Base-by-base conservation (phyloP, 2,113 vertebrate species). In the Rhegmatorhina hoffmannsi region DNA sequence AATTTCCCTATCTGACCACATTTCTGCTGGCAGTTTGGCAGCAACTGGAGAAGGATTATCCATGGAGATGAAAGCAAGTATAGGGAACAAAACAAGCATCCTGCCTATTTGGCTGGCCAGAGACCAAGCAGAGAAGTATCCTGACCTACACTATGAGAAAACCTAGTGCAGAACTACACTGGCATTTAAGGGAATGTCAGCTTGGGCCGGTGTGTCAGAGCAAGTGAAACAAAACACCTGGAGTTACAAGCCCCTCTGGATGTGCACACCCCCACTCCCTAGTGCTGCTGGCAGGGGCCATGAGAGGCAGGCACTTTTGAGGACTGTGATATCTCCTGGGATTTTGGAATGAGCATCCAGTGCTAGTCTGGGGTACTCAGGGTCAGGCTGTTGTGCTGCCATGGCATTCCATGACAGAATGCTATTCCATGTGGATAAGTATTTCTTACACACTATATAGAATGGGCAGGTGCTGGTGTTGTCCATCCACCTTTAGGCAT, bases 401-500 rank as follows among this genome's bases (percentile, higher is more conserved):
- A 0, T 56, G 47, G 43, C 16, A 13, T 59, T 33, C 59, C 13
- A 0, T 50, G 77, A 20, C 0, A 2, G 50, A 52, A 28, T 44
- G 36, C 68, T 83, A 50, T 55, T 58, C 25, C 2, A 2, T 6
- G 23, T 19, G 36, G 23, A 40, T 17, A 17, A 17, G 13, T 34
- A 5, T 34, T 90, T 59, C 38, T 34, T 67, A 60, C 19, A 50
- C 3, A 7, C 21, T 29, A 0, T 28, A 10, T 7, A 7, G 63
- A 23, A 40, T 20, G 20, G 59, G 7, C 23, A 55, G 50, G n/a
- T 66, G 23, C 63, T 74, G 13, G 7, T 34, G 20, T 63, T 74
- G 23, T 29, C 52, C 60, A 11, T 43, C 29, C 28, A n/a, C 13
- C 13, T 73, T 43, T 3, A 8, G 52, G 50, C 38, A 38, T 62